Evolutionary conservation across 2,113 vertebrate genomes (phyloP).

Genomic region (Fregetta grallaria): DNA sequence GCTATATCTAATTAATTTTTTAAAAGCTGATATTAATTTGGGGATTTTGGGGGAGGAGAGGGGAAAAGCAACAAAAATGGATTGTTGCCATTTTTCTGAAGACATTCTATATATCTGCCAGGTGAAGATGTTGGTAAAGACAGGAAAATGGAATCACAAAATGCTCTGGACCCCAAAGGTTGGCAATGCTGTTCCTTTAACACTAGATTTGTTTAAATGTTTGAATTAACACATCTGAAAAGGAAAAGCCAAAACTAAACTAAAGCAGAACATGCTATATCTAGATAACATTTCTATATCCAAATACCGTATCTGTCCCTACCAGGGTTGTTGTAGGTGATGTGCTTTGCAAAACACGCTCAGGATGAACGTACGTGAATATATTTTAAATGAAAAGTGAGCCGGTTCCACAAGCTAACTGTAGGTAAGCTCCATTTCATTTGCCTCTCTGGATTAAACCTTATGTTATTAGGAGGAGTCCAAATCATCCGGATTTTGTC

Average conservation of each 20-base stretch:
- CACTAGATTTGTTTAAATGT: background rate
- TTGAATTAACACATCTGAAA: background rate
- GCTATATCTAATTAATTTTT: background rate
- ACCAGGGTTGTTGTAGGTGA: background rate
- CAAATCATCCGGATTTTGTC: background rate
- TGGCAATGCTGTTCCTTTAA: background rate
- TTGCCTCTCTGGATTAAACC: background rate
- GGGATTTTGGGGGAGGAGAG: fast-evolving
- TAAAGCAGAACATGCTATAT: background rate
- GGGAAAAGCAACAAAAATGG: background rate
- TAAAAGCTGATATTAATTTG: background rate
- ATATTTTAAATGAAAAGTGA: background rate
- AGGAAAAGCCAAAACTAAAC: background rate
- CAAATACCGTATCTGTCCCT: background rate
- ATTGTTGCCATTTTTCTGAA: background rate
- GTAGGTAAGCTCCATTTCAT: background rate
- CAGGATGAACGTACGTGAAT: background rate
- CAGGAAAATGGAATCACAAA: background rate
- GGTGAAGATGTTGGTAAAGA: background rate
- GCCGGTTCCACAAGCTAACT: background rate
- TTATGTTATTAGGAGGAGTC: background rate
- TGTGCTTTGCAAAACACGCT: background rate
- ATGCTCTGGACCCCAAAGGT: background rate
- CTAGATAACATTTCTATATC: background rate
- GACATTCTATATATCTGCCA: background rate